Percentiles rank a stretch among this genome's conserved stretches.
Conservation (phyloP, 2,888 invertebrate species). For the Gastrophysa polygoni region DNA sequence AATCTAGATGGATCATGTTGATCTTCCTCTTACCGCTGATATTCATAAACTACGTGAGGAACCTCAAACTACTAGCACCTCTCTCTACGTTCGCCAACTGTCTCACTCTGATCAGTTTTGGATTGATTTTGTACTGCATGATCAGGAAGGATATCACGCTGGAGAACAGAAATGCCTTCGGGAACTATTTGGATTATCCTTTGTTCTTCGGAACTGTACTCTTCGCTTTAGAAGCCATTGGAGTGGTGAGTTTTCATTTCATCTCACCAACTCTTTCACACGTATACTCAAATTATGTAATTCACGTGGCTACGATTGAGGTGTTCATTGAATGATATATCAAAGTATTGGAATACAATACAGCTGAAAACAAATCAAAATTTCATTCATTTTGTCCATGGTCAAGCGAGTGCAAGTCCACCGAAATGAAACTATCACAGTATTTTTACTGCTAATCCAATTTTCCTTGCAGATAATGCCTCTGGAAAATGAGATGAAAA, state of each 20-base stretch:
- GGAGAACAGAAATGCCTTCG: constrained; percentile 59
- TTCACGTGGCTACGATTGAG: no score
- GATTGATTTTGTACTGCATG: constrained; percentile 75
- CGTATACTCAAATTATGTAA: no score
- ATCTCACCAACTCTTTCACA: no score
- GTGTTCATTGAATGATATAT: no score
- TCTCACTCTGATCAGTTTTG: constrained; percentile 77
- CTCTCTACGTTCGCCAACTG: constrained; percentile 85
- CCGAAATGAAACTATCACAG: no score
- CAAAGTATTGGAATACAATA: no score
- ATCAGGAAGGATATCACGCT: constrained; percentile 67
- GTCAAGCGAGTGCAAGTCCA: no score
- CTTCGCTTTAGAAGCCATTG: constrained; percentile 86
- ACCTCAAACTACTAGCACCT: constrained; percentile 80
- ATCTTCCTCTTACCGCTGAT: constrained; percentile 74
- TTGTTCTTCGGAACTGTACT: constrained; percentile 89
- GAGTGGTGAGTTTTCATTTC: constrained; percentile 74
- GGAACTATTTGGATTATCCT: constrained; percentile 66
- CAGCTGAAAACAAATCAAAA: no score
- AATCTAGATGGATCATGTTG: constrained; percentile 72
- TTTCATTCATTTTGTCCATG: no score
- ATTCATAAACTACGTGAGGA: constrained; percentile 73
- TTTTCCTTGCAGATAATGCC: constrained; percentile 75
- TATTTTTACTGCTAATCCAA: no score
- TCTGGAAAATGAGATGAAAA: constrained; percentile 93